These are phyloP conservation scores for Ellobium chinense DNA, from an alignment of 2,888 invertebrate species.

Conservation along the genomic window DNA sequence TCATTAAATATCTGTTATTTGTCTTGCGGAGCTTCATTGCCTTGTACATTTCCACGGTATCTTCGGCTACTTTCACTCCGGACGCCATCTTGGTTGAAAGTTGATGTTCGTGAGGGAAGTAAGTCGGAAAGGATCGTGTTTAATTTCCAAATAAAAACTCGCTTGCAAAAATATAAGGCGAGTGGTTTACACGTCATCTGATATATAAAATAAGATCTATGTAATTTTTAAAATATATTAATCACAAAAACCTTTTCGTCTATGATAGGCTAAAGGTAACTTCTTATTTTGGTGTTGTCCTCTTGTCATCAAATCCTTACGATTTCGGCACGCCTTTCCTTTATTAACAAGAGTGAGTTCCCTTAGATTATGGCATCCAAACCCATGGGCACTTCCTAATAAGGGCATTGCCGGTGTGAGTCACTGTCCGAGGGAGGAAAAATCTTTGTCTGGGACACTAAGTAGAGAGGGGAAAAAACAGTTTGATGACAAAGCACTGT, in stretches of 20 bases:
- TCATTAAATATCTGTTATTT: conserved; percentile 34
- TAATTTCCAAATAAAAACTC: too few species aligned
- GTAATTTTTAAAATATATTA: too few species aligned
- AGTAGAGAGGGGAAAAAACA: too few species aligned
- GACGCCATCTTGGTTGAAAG: conserved; percentile 41
- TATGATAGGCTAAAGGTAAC: too few species aligned
- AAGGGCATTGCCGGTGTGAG: conserved; percentile 13
- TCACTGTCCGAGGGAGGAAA: conserved; percentile 17
- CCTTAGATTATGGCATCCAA: neutral
- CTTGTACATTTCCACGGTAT: conserved; percentile 24
- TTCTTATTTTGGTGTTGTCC: neutral
- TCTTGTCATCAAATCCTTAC: neutral
- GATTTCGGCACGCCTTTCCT: conserved; percentile 21
- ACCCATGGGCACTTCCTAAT: neutral
- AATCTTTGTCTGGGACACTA: too few species aligned
- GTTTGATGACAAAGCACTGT: too few species aligned
- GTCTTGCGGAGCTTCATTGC: conserved; percentile 35
- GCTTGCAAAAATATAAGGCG: too few species aligned
- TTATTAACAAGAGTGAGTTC: conserved; percentile 3
- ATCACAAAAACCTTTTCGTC: too few species aligned
- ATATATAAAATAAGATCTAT: too few species aligned
- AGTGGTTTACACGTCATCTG: too few species aligned
- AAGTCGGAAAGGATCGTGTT: too few species aligned
- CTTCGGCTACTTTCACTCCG: conserved; percentile 39
- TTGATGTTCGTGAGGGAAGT: too few species aligned